Conservation (phyloP, 2,888 invertebrate species). For the Timema podura region DNA sequence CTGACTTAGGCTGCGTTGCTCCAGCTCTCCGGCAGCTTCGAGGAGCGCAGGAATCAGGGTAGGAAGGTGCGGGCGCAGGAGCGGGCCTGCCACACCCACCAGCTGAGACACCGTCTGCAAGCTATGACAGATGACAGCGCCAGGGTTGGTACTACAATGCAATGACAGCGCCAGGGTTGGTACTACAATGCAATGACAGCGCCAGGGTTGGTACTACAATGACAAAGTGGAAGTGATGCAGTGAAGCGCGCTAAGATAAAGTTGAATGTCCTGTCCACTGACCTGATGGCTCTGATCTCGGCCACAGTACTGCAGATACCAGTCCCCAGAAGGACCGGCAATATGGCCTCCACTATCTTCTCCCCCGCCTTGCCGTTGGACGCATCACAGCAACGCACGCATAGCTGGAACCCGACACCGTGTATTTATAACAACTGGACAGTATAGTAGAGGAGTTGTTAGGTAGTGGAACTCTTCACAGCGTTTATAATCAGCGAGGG, state of each 20-base stretch:
- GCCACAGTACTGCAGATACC: conserved; percentile 76
- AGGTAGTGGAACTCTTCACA: no score
- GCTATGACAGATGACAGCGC: conserved; percentile 45
- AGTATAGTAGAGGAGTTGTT: no score
- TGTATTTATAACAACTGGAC: not conserved
- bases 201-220: no score
- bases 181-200: no score
- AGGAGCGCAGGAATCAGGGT: conserved; percentile 78
- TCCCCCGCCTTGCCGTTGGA: conserved; percentile 68
- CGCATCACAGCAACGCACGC: conserved; percentile 65
- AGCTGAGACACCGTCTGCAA: conserved; percentile 82
- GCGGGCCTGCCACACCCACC: conserved; percentile 72
- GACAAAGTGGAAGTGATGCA: no score
- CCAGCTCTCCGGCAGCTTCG: conserved; percentile 82
- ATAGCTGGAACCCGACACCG: conserved; percentile 50
- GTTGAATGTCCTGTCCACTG: conserved; percentile 14
- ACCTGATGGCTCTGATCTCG: conserved; percentile 76
- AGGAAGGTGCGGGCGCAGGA: conserved; percentile 76
- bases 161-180: no score
- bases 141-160: no score
- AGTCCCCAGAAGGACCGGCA: conserved; percentile 74
- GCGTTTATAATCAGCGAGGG: not conserved
- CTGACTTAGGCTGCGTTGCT: conserved; percentile 74
- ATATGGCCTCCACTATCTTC: conserved; percentile 65
- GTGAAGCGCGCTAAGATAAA: no score